Evolutionary conservation across 1,140 invertebrate genomes (phyloP).

Genomic region (Neodiprion pinetum): DNA sequence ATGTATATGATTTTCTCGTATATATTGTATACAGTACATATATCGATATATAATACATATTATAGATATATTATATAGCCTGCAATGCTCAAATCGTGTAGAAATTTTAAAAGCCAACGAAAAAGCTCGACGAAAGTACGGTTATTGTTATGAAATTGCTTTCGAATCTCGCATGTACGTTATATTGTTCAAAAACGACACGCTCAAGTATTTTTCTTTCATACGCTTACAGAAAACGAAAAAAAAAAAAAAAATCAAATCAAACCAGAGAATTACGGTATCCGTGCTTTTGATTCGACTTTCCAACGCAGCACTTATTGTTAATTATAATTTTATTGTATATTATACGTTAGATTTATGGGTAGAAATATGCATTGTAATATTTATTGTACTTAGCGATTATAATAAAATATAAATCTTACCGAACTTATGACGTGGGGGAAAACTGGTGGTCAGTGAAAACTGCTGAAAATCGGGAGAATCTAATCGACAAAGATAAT

Average conservation of each 20-base stretch:
- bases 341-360: background rate
- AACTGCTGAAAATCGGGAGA: background rate
- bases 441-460: background rate
- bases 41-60: too few relatives aligned
- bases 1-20: background rate
- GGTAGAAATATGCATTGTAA: background rate
- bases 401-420: slow-evolving; percentile 5
- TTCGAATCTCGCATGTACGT: too few relatives aligned
- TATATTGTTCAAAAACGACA: too few relatives aligned
- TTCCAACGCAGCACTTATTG: background rate
- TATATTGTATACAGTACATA: too few relatives aligned
- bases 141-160: background rate
- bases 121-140: background rate
- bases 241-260: too few relatives aligned
- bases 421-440: background rate
- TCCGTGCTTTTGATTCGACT: background rate
- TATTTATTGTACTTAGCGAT: background rate
- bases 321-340: slow-evolving; percentile 6
- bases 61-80: background rate
- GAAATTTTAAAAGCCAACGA: background rate
- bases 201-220: too few relatives aligned
- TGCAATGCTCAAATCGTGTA: slow-evolving; percentile 7
- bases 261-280: background rate
- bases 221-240: too few relatives aligned
- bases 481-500: background rate